Base-by-base conservation (phyloP, 2,888 invertebrate species). In the Sminthurinus aureus region DNA sequence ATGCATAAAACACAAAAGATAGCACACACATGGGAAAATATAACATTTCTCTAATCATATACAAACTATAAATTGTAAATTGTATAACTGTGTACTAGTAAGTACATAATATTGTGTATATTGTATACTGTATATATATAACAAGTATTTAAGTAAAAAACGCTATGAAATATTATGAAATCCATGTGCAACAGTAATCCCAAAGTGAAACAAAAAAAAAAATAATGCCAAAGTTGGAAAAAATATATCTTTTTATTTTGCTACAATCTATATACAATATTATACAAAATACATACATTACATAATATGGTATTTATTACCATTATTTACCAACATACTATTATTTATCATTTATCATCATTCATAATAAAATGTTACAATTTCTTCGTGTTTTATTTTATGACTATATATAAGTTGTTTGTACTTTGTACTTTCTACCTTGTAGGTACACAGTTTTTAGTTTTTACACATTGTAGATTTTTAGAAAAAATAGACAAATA, bases 351-450 rank as follows among this genome's bases (percentile, higher is more conserved):
- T 6, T 18, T 20, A n/a, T 11, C 66, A 15, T 66, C 15, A 8
- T 66, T 15, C 66, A 66, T 66, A 66, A 66, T 66, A 66, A 66
- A 66, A n/a, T n/a, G n/a, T n/a, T n/a, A n/a, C n/a, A n/a, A n/a
- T n/a, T n/a, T n/a, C n/a, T n/a, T n/a, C n/a, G n/a, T 38, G 38
- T 38, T 4, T 38, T 38, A 38, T 38, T 38, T 38, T 38, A 38
- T 38, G 38, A 38, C 38, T 38, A 38, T 38, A 38, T 38, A 38
- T 4, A 38, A 38, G 6, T 38, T 38, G 38, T 38, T 38, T 38
- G 38, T 38, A 38, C 38, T 38, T 38, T 38, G 38, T 38, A 38
- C 38, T 38, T 38, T 38, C 3, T 38, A 38, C 38, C 1, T 38
- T 1, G 38, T 38, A n/a, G n/a, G n/a, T n/a, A n/a, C n/a, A n/a